Base-by-base conservation (phyloP, 1,140 invertebrate species). In the Drosophila arawakana region DNA sequence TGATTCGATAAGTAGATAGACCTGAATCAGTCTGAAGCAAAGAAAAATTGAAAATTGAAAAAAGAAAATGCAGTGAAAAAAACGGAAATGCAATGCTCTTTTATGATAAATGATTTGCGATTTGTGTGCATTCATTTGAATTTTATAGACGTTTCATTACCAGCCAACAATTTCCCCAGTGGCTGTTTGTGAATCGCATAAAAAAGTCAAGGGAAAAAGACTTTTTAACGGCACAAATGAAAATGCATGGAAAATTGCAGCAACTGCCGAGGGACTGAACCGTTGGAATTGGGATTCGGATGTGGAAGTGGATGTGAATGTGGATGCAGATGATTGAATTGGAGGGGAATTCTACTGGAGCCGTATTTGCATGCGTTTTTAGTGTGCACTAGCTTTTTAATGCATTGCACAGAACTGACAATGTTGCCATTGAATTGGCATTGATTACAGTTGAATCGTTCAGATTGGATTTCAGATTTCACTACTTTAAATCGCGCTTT, bases 61-160 rank as follows among this genome's bases (percentile, higher is more conserved):
- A 60, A 25, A n/a, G 7, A 15, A 50, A 47, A 67, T 46, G 70
- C 34, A 57, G 57, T 43, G 18, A 34, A 66, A 54, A 54, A 57
- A 37, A 15, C 46, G 44, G 8, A 30, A 39, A 50, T 15, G 43
- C 37, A 73, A 44, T 77, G 81, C 55, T 76, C 82, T 85, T 85
- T 81, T 85, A 85, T 85, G 81, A 81, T 80, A 85, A 85, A 85
- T 85, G 81, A 85, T 85, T 85, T 81, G 81, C 78, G 81, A 85
- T 85, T 85, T 85, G 81, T 85, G 81, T 85, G 82, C 81, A 85
- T 85, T 85, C 81, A 82, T 78, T 83, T 81, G 81, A 78, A 82
- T 85, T 85, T 85, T 85, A 85, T 85, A 76, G 81, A 85, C 81
- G 81, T 85, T 85, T 85, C 81, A 85, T 85, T 81, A 81, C 71